These are phyloP conservation scores for Drosophila lacteicornis DNA, from an alignment of 1,140 invertebrate genomes.

Conservation along the genomic window DNA sequence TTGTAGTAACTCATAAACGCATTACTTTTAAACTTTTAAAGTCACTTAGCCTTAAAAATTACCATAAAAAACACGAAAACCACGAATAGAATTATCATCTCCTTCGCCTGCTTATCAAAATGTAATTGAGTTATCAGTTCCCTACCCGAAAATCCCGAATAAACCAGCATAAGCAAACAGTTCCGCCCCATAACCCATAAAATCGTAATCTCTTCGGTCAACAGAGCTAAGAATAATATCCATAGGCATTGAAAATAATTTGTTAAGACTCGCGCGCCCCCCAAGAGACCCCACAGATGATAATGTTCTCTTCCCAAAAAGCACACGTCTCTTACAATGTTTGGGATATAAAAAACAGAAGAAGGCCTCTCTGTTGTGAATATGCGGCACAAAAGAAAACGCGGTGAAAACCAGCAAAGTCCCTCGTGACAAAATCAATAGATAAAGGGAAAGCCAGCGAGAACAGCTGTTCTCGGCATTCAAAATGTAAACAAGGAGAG, in stretches of 20 bases:
- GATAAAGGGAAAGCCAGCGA: slow-evolving; percentile 47
- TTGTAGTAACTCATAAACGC: neutral
- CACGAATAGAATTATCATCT: neutral
- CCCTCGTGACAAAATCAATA: slow-evolving; percentile 75
- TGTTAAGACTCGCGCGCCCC: slow-evolving; percentile 2
- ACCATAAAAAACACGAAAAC: neutral
- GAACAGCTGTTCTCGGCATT: slow-evolving; percentile 61
- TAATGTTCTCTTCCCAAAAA: slow-evolving; percentile 14
- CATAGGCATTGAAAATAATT: slow-evolving; percentile 24
- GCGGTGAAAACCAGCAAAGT: slow-evolving; percentile 32
- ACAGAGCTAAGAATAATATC: slow-evolving; percentile 15
- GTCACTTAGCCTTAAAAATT: neutral
- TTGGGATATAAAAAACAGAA: neutral
- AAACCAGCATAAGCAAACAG: neutral
- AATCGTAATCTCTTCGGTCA: slow-evolving; percentile 15
- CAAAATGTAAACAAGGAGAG: slow-evolving; percentile 57
- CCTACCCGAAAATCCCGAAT: neutral
- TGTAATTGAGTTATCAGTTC: slow-evolving; percentile 6
- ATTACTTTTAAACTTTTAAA: neutral
- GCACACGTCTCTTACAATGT: slow-evolving; percentile 7
- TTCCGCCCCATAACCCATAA: slow-evolving; percentile 8
- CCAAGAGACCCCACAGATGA: neutral
- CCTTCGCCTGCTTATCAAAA: neutral
- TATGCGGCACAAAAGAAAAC: slow-evolving; percentile 56
- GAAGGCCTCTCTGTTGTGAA: slow-evolving; percentile 69